These are phyloP conservation scores for Saccopteryx bilineata DNA, from an alignment of 2,113 vertebrate genomes.

Conservation along the genomic window DNA sequence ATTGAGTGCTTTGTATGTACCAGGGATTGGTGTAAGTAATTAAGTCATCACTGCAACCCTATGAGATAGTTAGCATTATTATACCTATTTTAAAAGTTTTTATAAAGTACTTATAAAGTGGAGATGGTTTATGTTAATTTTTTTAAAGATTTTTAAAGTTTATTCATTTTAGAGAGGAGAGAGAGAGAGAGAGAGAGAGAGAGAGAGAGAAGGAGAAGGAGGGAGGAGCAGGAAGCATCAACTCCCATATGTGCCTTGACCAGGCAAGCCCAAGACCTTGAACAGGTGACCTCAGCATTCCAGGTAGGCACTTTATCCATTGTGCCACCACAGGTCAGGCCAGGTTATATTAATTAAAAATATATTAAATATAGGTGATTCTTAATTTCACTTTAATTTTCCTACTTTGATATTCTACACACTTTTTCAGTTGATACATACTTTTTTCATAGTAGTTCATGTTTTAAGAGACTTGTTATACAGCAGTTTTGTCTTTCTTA, in stretches of 20 bases:
- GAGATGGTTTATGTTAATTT: background rate
- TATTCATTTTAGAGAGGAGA: too few relatives aligned
- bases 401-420: conserved; percentile 34
- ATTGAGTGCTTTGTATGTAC: background rate
- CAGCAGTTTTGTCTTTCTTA: conserved; percentile 5
- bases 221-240: too few relatives aligned
- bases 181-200: too few relatives aligned
- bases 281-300: too few relatives aligned
- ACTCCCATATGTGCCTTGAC: too few relatives aligned
- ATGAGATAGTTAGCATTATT: background rate
- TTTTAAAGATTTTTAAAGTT: too few relatives aligned
- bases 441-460: conserved; percentile 46
- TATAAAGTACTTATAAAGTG: conserved; percentile 20
- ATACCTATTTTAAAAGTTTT: conserved; percentile 25
- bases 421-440: conserved; percentile 36
- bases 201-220: too few relatives aligned
- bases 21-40: background rate
- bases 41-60: background rate
- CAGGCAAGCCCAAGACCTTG: too few relatives aligned
- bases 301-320: too few relatives aligned
- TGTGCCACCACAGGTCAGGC: too few relatives aligned
- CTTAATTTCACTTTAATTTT: conserved; percentile 23
- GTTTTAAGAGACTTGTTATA: conserved; percentile 57
- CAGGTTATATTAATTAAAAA: conserved; percentile 6
- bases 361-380: background rate